phyloP scores from a whole-genome alignment of 2,113 vertebrate genomes.

The Pterocles burchelli region DNA sequence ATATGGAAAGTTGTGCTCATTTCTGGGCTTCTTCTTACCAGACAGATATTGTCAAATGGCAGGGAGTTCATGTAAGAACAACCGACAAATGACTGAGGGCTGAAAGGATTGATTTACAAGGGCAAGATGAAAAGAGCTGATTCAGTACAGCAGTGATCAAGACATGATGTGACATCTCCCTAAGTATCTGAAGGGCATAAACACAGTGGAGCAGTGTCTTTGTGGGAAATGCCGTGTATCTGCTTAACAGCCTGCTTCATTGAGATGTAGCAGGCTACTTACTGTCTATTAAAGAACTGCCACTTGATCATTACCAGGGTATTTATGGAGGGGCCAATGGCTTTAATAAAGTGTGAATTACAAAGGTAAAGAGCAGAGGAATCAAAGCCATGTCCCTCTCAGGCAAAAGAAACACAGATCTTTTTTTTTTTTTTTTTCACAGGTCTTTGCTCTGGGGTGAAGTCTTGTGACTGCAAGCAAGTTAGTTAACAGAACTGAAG shows the following conservation, averaged over 20 bases:
- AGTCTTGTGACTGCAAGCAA: neutral
- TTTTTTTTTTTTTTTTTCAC: no score
- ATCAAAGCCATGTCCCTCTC: neutral
- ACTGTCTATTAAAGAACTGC: neutral
- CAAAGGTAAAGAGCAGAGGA: neutral
- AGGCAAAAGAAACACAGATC: neutral
- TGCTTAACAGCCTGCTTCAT: neutral
- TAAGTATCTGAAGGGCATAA: conserved; percentile 20
- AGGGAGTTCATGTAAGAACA: conserved; percentile 45
- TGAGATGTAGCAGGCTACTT: neutral
- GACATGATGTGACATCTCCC: conserved; percentile 43
- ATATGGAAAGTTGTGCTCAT: conserved; percentile 31
- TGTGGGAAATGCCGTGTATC: conserved; percentile 1
- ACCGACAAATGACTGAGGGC: conserved; percentile 51
- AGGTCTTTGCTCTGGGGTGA: neutral
- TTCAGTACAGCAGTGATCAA: conserved; percentile 17
- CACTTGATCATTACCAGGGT: neutral
- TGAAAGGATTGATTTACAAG: conserved; percentile 66
- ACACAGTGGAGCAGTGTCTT: neutral
- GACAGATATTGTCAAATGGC: conserved; percentile 52
- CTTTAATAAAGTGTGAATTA: neutral
- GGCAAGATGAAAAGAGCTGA: conserved; percentile 63
- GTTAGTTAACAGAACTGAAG: neutral
- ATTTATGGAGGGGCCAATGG: neutral
- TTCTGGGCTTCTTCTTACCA: conserved; percentile 27